Evolutionary conservation across 2,888 invertebrate genomes (phyloP), one percentile per base, ranked within the genome.

Genomic region (Parelbella ahira): DNA sequence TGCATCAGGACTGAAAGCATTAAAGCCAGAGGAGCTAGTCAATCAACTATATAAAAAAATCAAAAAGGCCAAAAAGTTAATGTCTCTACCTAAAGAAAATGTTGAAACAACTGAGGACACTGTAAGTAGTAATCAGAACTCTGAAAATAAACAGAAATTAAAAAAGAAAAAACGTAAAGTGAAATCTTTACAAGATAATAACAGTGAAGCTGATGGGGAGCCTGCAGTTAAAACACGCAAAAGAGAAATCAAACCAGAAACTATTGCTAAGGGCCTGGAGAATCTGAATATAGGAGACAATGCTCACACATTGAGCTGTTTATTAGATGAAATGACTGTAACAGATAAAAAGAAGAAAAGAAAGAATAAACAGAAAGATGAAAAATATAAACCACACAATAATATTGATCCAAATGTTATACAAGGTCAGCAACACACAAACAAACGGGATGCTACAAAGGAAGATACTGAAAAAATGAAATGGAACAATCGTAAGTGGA

Each of bases 241-340:
- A 47, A 69, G 54, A 44, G 63, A 71, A 2, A 18, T 44, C 0
- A 71, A 72, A 33, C 65, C 72, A 1, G 79, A 81, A 30, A 51
- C 59, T 1, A 71, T 81, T 7, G 66, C 64, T 21, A 67, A 73
- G 25, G 68, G 77, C 20, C 54, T 86, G 5, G 73, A 80, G 52
- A 82, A 74, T 34, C 58, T 84, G 0, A 77, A 63, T 13, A 77
- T 83, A 20, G 86, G 80, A 6, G 81, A 84, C 41, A 86, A 82
- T 51, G 55, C 82, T 10, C 75, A 83, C 38, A 75, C 79, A 47
- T 45, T 84, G 6, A 67, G 73, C 10, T 69, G 70, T 45, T 47
- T 86, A 9, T 57, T 86, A 4, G 81, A 82, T 37, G 79, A 80
- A 57, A 83, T 86, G 83, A 59, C 63, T 1, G 81, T 84, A n/a